Evolutionary conservation across 1,140 invertebrate species (phyloP).

Genomic region (Bombus pyrosoma): DNA sequence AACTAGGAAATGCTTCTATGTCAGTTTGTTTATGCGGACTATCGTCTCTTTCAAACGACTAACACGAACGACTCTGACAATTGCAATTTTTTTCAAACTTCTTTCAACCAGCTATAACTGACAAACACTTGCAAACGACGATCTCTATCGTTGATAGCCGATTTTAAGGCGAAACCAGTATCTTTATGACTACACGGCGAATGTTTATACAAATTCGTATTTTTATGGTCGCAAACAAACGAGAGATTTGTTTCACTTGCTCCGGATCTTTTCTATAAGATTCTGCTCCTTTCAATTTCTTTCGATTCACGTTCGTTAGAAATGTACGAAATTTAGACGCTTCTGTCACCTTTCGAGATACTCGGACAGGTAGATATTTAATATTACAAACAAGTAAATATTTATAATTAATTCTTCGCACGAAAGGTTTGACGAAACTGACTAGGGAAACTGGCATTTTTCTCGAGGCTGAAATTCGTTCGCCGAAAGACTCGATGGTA

Average conservation of each 20-base stretch:
- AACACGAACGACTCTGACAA: not conserved
- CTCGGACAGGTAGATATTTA: not conserved
- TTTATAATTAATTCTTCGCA: not conserved
- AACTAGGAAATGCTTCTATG: not conserved
- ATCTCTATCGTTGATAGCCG: not conserved
- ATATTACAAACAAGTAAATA: too few species aligned
- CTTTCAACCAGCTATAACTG: not conserved
- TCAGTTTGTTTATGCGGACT: not conserved
- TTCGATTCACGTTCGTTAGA: not conserved
- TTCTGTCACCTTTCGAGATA: not conserved
- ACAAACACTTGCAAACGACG: not conserved
- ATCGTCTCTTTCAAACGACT: not conserved
- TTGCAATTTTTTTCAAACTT: not conserved
- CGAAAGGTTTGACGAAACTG: not conserved
- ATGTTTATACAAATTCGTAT: not conserved
- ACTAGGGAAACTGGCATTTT: not conserved
- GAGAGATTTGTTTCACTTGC: too few species aligned
- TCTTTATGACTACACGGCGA: too few species aligned
- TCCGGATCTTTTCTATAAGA: not conserved
- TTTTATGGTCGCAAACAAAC: not conserved
- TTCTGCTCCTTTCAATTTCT: not conserved
- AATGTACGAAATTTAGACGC: not conserved
- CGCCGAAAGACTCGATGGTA: not conserved
- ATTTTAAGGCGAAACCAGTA: not conserved
- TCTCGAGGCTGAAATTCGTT: not conserved